phyloP scores from a whole-genome alignment of 2,888 invertebrate genomes.

The Lepidochitona cinerea region DNA sequence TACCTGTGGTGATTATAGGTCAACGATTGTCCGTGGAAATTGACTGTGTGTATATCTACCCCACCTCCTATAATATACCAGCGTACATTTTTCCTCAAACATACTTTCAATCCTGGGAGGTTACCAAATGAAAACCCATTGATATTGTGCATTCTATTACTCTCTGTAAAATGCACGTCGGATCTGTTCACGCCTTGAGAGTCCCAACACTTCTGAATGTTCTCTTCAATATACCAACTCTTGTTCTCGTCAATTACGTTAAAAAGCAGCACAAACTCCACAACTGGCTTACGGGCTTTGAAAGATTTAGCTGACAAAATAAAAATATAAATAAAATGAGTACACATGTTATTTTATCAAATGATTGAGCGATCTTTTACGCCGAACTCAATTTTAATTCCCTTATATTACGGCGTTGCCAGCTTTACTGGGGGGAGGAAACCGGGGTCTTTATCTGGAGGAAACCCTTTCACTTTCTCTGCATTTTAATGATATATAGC shows the following conservation, averaged over 20 bases:
- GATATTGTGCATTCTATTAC: conserved; percentile 30
- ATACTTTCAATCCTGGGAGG: conserved; percentile 38
- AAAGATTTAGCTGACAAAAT: too few species aligned
- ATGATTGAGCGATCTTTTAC: too few species aligned
- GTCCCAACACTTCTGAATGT: not conserved
- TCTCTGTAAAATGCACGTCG: not conserved
- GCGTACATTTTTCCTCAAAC: conserved; percentile 38
- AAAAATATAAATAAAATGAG: too few species aligned
- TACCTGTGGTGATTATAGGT: conserved; percentile 13
- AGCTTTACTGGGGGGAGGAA: too few species aligned
- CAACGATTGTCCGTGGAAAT: conserved; percentile 35
- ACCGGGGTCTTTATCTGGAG: too few species aligned
- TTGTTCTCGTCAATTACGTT: not conserved
- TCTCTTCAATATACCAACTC: conserved; percentile 9
- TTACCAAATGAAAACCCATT: conserved; percentile 48
- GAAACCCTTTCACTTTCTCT: too few species aligned
- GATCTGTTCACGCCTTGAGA: not conserved
- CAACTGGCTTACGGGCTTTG: too few species aligned
- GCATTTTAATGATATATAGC: too few species aligned
- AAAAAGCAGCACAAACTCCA: not conserved
- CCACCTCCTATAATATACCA: conserved; percentile 32
- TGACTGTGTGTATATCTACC: conserved; percentile 35
- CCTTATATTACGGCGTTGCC: too few species aligned
- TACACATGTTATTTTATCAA: too few species aligned
- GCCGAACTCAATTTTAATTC: too few species aligned